These are phyloP conservation scores for Tursiops truncatus DNA, from an alignment of 2,113 vertebrate species.

Conservation along the genomic window DNA sequence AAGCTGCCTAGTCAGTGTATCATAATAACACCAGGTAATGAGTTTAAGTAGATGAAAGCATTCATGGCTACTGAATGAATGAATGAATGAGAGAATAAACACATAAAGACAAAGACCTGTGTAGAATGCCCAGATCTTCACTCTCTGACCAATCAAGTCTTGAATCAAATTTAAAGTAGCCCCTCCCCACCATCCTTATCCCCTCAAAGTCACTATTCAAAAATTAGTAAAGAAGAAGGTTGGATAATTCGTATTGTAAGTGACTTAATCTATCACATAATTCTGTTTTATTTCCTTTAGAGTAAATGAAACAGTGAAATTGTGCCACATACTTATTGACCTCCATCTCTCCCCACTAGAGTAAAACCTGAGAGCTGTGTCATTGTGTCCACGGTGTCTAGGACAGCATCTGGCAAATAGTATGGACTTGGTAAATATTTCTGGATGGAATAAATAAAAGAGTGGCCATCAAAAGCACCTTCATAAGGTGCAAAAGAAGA, in stretches of 20 bases:
- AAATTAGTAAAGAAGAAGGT: not conserved
- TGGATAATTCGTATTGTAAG: not conserved
- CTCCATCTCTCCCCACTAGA: not conserved
- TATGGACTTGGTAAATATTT: not conserved
- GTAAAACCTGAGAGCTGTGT: not conserved
- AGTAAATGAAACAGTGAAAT: not conserved
- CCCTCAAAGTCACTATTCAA: not conserved
- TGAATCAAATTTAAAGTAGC: not conserved
- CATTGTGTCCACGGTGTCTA: accelerated
- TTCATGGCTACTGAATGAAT: not conserved
- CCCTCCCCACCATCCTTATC: not conserved
- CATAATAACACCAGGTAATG: not conserved
- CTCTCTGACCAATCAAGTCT: not conserved
- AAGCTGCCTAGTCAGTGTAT: not conserved
- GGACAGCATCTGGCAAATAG: not conserved
- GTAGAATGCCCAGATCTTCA: not conserved
- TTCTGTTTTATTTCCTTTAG: not conserved
- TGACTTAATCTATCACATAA: not conserved
- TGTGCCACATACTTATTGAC: not conserved
- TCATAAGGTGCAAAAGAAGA: not conserved
- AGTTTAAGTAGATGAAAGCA: not conserved
- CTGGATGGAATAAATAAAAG: not conserved
- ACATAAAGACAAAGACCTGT: not conserved
- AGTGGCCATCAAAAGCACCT: not conserved
- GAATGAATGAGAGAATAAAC: not conserved